Evolutionary conservation across 2,888 invertebrate genomes (phyloP), one percentile per base, ranked within the genome.

Genomic region (Bibio marci): DNA sequence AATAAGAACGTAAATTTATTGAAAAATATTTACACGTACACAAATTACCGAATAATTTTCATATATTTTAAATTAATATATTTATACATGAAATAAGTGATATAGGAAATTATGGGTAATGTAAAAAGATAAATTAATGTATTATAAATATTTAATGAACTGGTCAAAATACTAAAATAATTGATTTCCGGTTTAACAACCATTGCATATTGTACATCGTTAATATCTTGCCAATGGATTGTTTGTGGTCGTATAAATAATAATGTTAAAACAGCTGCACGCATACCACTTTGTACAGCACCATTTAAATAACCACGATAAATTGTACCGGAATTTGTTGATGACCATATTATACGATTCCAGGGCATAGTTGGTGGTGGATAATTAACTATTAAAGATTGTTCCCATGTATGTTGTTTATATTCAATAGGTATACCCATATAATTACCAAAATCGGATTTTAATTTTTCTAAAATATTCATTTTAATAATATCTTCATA

Each of bases 221-320:
- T 46, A 15, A 60, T 44, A 44, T 60, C 62, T 35, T 47, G 47
- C 57, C 57, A 60, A 8, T 43, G 40, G 2, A 60, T 53, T 34
- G 48, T 50, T 47, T 60, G 60, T 0, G 60, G 60, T 4, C 59
- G 49, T 3, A 57, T 43, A 10, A 55, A 39, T 3, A 57, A 48
- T 8, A 60, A 41, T 2, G 58, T 52, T 44, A 50, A 50, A 10
- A 44, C 11, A 1, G 61, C 61, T 6, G 62, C 55, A 33, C 58
- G 48, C 2, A 57, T 28, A 1, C 60, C 60, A 41, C 59, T 59
- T 43, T 60, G 57, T 1, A 60, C 57, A 0, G 59, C 59, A 1
- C 62, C 62, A 4, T 53, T 53, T 36, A 62, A 45, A n/a, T 50
- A 47, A 12, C 55, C 58, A 13, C 60, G 55, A 46, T 54, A 55